These are phyloP conservation scores for Sycophila sp. DNA, from an alignment of 1,140 invertebrate species.

Conservation along the genomic window DNA sequence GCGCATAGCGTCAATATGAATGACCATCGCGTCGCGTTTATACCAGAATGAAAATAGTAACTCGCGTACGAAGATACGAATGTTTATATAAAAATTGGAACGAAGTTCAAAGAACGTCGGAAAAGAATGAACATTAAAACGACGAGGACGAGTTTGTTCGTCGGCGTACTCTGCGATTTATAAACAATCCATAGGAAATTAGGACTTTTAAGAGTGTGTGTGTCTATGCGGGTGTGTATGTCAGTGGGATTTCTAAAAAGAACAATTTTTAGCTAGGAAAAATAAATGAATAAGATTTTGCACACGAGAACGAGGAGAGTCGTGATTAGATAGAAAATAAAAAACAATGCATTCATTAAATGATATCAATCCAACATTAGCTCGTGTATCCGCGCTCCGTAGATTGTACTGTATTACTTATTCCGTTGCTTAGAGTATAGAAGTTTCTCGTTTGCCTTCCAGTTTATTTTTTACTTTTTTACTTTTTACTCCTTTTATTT, in stretches of 20 bases:
- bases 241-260: slow-evolving; percentile 20
- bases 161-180: neutral
- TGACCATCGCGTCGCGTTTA: too few relatives aligned
- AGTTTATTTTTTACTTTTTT: neutral
- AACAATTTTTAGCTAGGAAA: slow-evolving; percentile 26
- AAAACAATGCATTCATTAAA: neutral
- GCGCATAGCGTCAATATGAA: too few relatives aligned
- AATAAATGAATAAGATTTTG: neutral
- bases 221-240: slow-evolving; percentile 9
- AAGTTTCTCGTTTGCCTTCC: neutral
- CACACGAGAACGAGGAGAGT: slow-evolving; percentile 6
- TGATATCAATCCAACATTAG: too few relatives aligned
- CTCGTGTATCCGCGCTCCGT: too few relatives aligned
- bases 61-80: too few relatives aligned
- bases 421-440: neutral
- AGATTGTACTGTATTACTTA: too few relatives aligned
- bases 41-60: too few relatives aligned
- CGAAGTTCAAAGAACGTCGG: neutral
- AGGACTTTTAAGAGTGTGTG: slow-evolving; percentile 13
- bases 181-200: slow-evolving; percentile 16
- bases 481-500: neutral
- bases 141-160: neutral
- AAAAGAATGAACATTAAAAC: neutral
- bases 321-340: neutral
- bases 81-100: neutral